Evolutionary conservation across 2,888 invertebrate genomes (phyloP), one percentile per base, ranked within the genome.

Genomic region (Dynastes tityus): DNA sequence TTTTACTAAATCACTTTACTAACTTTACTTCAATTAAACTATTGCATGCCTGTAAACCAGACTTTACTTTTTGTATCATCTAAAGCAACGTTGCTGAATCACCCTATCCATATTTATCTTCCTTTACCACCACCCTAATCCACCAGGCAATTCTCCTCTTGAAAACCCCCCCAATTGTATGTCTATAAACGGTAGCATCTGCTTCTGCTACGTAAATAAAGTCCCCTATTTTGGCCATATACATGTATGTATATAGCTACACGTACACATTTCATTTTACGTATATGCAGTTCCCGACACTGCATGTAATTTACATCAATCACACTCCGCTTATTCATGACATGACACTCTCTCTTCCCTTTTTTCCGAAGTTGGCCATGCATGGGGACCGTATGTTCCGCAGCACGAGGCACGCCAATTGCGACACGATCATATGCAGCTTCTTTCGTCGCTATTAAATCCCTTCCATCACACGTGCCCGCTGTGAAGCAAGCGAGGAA

Each of bases 221-320:
- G 16, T 22, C 55, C 55, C 22, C 16, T 6, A 16, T 16, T 16
- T 16, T 6, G 51, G 11, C 51, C 11, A n/a, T 53, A 16, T 13
- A 53, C 53, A 16, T 16, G 0, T 16, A 16, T 16, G 11, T 4
- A 13, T 16, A 53, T 16, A 13, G n/a, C 16, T 16, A 16, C 16
- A 3, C 16, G 4, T 2, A 55, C 16, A 55, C 22, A 1, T 22
- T n/a, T 27, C 55, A 5, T 37, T 37, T 0, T 32, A 32, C 32
- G 5, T 32, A 32, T 32, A 45, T 45, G 45, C 45, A 45, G 8
- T 8, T 45, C 32, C 63, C 63, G 32, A 13, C 29, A 32, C 29
- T 27, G 29, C n/a, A 67, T 22, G 65, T 45, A 67, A 67, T 67
- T 22, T n/a, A 67, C 65, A 67, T 67, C 65, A 67, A 67, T 67